Evolutionary conservation across 2,888 invertebrate genomes (phyloP).

Genomic region (Sarcophaga rosellei): DNA sequence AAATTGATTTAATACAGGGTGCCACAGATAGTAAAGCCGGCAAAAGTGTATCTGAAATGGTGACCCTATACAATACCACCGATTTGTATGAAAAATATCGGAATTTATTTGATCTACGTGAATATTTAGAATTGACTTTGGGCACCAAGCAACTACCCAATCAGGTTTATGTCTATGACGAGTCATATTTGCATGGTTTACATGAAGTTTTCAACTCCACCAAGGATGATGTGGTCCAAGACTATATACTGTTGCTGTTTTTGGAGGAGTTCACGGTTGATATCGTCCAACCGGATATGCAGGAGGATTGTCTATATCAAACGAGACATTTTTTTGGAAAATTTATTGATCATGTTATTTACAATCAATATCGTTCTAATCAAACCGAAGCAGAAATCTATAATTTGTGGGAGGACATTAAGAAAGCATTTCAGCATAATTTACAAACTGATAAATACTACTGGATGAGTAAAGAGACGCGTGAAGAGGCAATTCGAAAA

Average conservation of each 20-base stretch:
- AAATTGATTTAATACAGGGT: conserved; percentile 66
- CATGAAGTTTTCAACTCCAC: conserved; percentile 69
- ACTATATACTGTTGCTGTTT: conserved; percentile 76
- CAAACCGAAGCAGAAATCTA: conserved; percentile 73
- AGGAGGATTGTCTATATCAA: conserved; percentile 72
- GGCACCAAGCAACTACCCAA: conserved; percentile 73
- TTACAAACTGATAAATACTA: conserved; percentile 73
- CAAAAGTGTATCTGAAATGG: conserved; percentile 67
- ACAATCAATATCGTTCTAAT: conserved; percentile 71
- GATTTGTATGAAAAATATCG: conserved; percentile 71
- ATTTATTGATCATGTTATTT: conserved; percentile 74
- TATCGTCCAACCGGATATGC: conserved; percentile 30
- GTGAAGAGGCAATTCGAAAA: conserved; percentile 73
- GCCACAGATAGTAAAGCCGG: conserved; percentile 48
- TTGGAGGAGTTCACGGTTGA: conserved; percentile 73
- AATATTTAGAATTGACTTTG: conserved; percentile 73
- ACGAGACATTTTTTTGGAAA: conserved; percentile 75
- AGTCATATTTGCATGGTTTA: conserved; percentile 70
- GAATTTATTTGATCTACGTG: conserved; percentile 72
- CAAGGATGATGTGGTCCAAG: conserved; percentile 69
- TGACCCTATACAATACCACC: conserved; percentile 67
- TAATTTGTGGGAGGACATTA: conserved; percentile 75
- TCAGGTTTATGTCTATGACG: conserved; percentile 73
- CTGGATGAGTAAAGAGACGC: conserved; percentile 75
- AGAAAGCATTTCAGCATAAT: conserved; percentile 71